Base-by-base conservation (phyloP, 2,888 invertebrate genomes). In the Neoscelio sp. region DNA sequence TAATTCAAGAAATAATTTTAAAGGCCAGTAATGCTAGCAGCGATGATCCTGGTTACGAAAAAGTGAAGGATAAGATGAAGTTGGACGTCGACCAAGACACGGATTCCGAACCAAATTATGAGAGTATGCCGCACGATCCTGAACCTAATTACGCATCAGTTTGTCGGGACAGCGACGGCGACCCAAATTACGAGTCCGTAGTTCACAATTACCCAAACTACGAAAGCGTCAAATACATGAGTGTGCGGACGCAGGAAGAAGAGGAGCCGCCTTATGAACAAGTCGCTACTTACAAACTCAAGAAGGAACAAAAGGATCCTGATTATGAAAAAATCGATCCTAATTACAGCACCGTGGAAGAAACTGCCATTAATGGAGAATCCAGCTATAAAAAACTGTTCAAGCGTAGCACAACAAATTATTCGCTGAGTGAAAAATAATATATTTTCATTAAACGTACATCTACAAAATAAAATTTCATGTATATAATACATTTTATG, bases 141-240 rank as follows among this genome's bases (percentile, higher is more conserved):
- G 94, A 93, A 42, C 92, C 93, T 0, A 91, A 93, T 74, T 94
- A 94, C 86, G 93, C 92, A 0, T 94, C 94, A 0, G 89, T 91
- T 1, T 88, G 88, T 28, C 87, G 91, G 2, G 95, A 94, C 80
- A 95, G 95, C 86, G 96, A 96, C 87, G 94, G 94, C 0, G 96
- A 94, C 87, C 93, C 94, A 0, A 94, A 94, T 87, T 95, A 95
- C 83, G 94, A 95, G 84, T 94, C 94, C 0, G 94, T 95, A 0
- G 92, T 92, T 58, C 93, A 93, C 50, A 92, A 92, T 46, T 94
- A 96, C 91, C 95, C 96, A 0, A 96, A 96, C 88, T 96, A 96
- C 85, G 96, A 96, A 88, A 96, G 95, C 81, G 95, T 96, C 0
- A 95, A 94, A 82, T 95, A 95, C 89, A 92, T 94, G 84, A 94